Base-by-base conservation (phyloP, 2,888 invertebrate genomes). In the Pristionchus exspectatus region DNA sequence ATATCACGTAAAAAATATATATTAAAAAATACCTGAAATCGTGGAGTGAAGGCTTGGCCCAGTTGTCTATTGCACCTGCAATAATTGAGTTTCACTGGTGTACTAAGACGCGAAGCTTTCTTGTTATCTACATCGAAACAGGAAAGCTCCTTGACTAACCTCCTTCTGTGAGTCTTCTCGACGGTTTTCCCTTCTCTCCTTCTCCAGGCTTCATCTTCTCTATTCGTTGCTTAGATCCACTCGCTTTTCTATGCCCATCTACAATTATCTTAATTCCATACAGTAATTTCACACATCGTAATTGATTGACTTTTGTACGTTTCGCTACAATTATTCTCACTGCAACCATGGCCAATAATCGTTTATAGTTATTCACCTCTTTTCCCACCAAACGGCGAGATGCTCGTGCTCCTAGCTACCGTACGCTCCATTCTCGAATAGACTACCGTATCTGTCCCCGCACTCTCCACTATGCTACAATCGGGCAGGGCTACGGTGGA, bases 21-120 rank as follows among this genome's bases (percentile, higher is more conserved):
- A n/a, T n/a, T n/a, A n/a, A n/a, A n/a, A n/a, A 24, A 81, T 81
- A 81, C 81, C 81, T 81, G 50, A 81, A 81, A 50, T 81, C 81
- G 10, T 81, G 81, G 7, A 81, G 50, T 14, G 81, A 81, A 5
- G 81, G 81, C 24, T 24, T 54, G 24, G n/a, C 38, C 81, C 81
- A 81, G 24, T 50, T 50, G n/a, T 12, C 44, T 14, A 10, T 54
- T 21, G n/a, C 44, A 27, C 9, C 81, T 81, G 21, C 44, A 44
- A 72, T 30, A 44, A 1, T 77, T 38, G 38, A 44, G 74, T 38
- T 77, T 77, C 38, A 7, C 44, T 24, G 10, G 9, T 44, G 0
- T 5, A 16, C 50, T 7, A n/a, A n/a, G 9, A 54, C 24, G 50
- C n/a, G 14, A 33, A 24, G 16, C 0, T n/a, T 16, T 50, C 27